Evolutionary conservation across 2,888 invertebrate genomes (phyloP).

Genomic region (Dione juno): DNA sequence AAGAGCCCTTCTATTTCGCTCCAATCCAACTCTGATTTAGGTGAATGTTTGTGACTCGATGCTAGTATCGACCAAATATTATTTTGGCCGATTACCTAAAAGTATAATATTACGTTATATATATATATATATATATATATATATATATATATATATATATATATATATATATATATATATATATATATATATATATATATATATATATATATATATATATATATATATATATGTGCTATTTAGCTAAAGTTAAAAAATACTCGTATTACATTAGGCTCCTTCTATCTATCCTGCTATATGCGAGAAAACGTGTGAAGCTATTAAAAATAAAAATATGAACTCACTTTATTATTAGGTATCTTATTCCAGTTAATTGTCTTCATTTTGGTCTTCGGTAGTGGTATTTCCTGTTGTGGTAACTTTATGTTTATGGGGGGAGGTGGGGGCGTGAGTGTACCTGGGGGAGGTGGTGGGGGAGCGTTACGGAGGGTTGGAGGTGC

Average conservation of each 20-base stretch:
- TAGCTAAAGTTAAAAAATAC: too few relatives aligned
- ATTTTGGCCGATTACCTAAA: constrained; percentile 91
- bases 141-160: too few relatives aligned
- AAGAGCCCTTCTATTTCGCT: constrained; percentile 96
- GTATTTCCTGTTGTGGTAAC: constrained; percentile 95
- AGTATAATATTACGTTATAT: constrained; percentile 18
- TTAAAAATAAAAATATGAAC: constrained; percentile 39
- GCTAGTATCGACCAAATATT: constrained; percentile 97
- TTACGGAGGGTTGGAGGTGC: constrained; percentile 57
- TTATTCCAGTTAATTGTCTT: constrained; percentile 99
- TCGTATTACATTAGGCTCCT: too few relatives aligned
- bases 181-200: too few relatives aligned
- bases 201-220: too few relatives aligned
- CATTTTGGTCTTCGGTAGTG: constrained; percentile 97
- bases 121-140: not conserved
- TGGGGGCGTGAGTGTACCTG: constrained; percentile 71
- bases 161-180: too few relatives aligned
- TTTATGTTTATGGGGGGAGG: constrained; percentile 75
- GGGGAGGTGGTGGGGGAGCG: constrained; percentile 74
- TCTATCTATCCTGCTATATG: not conserved
- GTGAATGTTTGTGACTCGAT: constrained; percentile 91
- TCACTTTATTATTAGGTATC: constrained; percentile 94
- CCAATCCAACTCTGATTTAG: constrained; percentile 95
- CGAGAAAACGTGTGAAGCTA: not conserved
- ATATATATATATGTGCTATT: too few relatives aligned